Base-by-base conservation (phyloP, 2,113 vertebrate genomes). In the Melanerpes formicivorus region DNA sequence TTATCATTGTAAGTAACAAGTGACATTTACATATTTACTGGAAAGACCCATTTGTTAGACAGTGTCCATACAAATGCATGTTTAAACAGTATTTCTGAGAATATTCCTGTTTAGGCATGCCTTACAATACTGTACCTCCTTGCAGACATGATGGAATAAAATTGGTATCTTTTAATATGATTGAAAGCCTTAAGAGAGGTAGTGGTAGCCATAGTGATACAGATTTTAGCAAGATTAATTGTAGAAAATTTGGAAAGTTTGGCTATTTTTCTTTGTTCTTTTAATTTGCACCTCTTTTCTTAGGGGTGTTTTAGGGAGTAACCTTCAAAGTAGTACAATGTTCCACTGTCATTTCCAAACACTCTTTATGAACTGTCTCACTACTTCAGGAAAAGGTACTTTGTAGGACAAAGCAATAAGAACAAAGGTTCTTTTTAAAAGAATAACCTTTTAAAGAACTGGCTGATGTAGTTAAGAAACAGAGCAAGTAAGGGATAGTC, bases 201-300 rank as follows among this genome's bases (percentile, higher is more conserved):
- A 66, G 18, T 52, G 13, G 14, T 50, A 65, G 37, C 26, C 70
- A 62, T 23, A 66, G 5, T 62, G 83, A 65, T 29, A 62, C 3
- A 55, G 26, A 89, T 80, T 77, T 85, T 78, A 93, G 34, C 44
- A 90, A 84, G 63, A 79, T 71, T 80, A 52, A 81, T 90, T 81
- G 52, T 26, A 65, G 63, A 44, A 67, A 79, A 55, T 84, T 79
- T 25, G 26, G 70, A 80, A 73, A 84, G 18, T 18, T 63, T 67
- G n/a, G 17, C 10, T 52, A 23, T 54, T 73, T 91, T 80, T 69
- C 34, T 32, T 54, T 62, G 5, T 72, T 91, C 29, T 86, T 54
- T 55, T 42, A 60, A 29, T 88, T 70, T 79, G 4, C 5, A 60
- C 14, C 14, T 56, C 18, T 78, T 78, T 52, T 66, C 50, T 60